Base-by-base conservation (phyloP, 2,113 vertebrate species). In the Bubalus kerabau region DNA sequence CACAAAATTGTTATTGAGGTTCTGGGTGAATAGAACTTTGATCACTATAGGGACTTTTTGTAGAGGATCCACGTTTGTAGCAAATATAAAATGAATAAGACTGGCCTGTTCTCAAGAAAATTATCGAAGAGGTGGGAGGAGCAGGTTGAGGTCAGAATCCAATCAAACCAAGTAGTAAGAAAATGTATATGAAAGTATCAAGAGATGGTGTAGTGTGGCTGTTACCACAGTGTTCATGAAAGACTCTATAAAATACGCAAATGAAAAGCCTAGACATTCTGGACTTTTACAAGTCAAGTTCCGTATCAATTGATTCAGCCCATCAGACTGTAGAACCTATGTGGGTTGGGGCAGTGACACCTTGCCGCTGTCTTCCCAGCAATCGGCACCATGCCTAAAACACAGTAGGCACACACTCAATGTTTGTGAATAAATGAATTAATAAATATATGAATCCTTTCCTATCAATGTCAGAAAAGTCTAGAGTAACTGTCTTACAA, bases 331-430 rank as follows among this genome's bases (percentile, higher is more conserved):
- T 24, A 57, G 62, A 36, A 90, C 36, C 56, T 43, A 2, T 1
- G 3, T 11, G 9, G 6, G 9, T 2, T 2, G 11, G 5, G 9
- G 0, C 3, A 28, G 28, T 14, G 2, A 17, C 13, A 5, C 13
- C 43, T 82, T 23, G 13, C 30, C 7, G 5, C 26, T 50, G 24
- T 43, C 43, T 46, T n/a, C 46, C 28, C 12, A 91, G 87, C 28
- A 52, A 52, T 50, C 0, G 5, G 32, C 19, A 28, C 92, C 30
- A 36, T 2, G 32, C 16, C 62, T 84, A 26, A 26, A 71, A 74
- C 48, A 40, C 10, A 71, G 4, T 6, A 43, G n/a, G 82, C 54
- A 54, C 11, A 28, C 23, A 90, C 50, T 54, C 14, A 32, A 43
- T 32, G 36, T 83, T 78, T 91, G n/a, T 56, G 24, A 94, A 76